Conservation (phyloP, 2,797 vertebrate species). For the Sphenodon punctatus region DNA sequence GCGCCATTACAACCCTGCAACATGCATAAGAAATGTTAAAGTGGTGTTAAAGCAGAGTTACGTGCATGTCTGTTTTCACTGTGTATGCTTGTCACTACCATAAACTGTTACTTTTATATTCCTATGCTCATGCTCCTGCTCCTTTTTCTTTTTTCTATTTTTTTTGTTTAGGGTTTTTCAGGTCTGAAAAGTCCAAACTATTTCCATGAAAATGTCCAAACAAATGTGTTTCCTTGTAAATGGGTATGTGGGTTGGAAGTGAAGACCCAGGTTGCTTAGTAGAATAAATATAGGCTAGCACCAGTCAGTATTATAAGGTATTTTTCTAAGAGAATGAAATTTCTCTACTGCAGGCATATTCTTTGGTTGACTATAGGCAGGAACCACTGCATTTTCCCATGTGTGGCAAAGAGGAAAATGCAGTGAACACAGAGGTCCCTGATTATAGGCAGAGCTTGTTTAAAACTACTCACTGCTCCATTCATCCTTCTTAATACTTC, state of each 20-base stretch:
- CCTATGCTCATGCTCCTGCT: background rate
- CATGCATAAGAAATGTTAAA: too few relatives aligned
- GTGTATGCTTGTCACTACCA: constrained; percentile 11
- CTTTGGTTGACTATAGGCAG: constrained; percentile 38
- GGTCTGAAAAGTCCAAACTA: constrained; percentile 2
- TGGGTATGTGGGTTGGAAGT: constrained; percentile 1
- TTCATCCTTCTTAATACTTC: constrained; percentile 69
- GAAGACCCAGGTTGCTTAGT: constrained; percentile 22
- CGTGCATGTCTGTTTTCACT: too few relatives aligned
- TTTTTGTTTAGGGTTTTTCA: constrained; percentile 7
- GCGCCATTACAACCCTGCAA: too few relatives aligned
- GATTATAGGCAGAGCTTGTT: constrained; percentile 38
- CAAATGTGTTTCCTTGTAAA: constrained; percentile 36
- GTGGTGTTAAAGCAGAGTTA: too few relatives aligned
- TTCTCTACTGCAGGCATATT: constrained; percentile 31
- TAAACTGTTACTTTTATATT: background rate
- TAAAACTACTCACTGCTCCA: constrained; percentile 54
- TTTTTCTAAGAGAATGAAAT: constrained; percentile 57
- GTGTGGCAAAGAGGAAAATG: too few relatives aligned
- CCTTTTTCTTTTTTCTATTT: too few relatives aligned
- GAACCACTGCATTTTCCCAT: too few relatives aligned
- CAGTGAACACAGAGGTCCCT: too few relatives aligned
- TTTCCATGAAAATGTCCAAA: constrained; percentile 28
- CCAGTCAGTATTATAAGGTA: constrained; percentile 32
- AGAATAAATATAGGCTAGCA: constrained; percentile 2